Conservation (phyloP, 30 jellyfish, hydroid and myxozoan genomes). For the Turritopsis dohrnii region DNA sequence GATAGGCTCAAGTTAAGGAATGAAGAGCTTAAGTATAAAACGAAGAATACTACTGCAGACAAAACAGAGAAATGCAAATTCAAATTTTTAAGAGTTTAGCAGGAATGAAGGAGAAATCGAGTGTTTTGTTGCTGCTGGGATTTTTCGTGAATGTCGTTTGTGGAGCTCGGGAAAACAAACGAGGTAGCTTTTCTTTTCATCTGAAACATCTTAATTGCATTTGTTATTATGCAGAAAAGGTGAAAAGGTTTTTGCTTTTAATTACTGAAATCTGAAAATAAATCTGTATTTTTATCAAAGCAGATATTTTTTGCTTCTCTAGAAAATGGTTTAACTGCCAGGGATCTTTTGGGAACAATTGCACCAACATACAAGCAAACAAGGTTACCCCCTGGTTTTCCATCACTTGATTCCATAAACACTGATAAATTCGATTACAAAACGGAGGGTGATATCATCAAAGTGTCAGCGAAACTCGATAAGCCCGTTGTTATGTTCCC, state of each 20-base stretch:
- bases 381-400: conserved; percentile 98
- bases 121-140: not conserved
- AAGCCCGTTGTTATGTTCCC: conserved; percentile 78
- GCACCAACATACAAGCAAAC: conserved; percentile 93
- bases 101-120: not conserved
- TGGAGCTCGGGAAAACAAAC: not conserved
- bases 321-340: conserved; percentile 76
- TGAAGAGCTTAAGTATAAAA: not conserved
- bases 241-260: too few species aligned
- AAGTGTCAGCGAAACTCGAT: conserved; percentile 59
- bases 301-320: conserved; percentile 1
- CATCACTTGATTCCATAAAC: conserved; percentile 71
- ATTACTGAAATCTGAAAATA: too few species aligned
- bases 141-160: not conserved
- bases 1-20: not conserved
- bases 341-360: conserved; percentile 79
- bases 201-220: not conserved
- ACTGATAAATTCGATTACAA: conserved; percentile 90
- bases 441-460: conserved; percentile 74
- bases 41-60: not conserved
- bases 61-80: not conserved
- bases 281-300: too few species aligned
- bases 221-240: too few species aligned
- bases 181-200: not conserved
- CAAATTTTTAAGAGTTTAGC: not conserved